These are phyloP conservation scores for Agrenia bidenticulata DNA, from an alignment of 2,888 invertebrate species.

Conservation along the genomic window DNA sequence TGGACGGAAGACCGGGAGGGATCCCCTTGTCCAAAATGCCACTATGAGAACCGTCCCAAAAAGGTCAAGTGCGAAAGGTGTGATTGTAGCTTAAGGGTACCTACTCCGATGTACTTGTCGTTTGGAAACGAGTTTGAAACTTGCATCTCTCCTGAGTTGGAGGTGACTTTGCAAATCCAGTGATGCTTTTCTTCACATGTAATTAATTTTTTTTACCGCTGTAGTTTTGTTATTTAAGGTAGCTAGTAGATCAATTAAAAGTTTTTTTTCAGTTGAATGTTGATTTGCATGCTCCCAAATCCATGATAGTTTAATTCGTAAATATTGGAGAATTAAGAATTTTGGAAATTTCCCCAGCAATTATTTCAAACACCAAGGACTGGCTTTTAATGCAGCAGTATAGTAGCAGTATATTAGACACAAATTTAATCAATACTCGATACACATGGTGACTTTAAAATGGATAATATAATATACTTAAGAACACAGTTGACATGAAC, in stretches of 20 bases:
- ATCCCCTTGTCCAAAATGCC: constrained; percentile 30
- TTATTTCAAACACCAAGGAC: not conserved
- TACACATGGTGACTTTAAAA: too few species aligned
- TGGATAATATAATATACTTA: too few species aligned
- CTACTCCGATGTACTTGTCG: constrained; percentile 32
- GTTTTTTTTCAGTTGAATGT: not conserved
- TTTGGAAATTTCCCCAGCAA: not conserved
- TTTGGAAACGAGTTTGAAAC: not conserved
- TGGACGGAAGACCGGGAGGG: not conserved
- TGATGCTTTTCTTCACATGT: not conserved
- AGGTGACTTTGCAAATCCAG: not conserved
- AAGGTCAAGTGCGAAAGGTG: constrained; percentile 41
- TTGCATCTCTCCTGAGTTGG: not conserved
- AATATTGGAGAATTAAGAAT: not conserved
- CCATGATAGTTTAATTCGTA: constrained; percentile 1
- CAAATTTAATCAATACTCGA: too few species aligned
- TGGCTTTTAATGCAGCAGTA: too few species aligned
- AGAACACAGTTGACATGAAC: too few species aligned
- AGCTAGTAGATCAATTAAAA: too few species aligned
- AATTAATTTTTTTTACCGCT: too few species aligned
- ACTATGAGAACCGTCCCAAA: constrained; percentile 28
- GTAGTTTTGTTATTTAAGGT: too few species aligned
- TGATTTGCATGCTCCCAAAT: not conserved
- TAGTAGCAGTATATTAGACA: too few species aligned
- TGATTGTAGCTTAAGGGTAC: constrained; percentile 24